Conservation (phyloP, 1,140 invertebrate species). For the Linepithema humile region DNA sequence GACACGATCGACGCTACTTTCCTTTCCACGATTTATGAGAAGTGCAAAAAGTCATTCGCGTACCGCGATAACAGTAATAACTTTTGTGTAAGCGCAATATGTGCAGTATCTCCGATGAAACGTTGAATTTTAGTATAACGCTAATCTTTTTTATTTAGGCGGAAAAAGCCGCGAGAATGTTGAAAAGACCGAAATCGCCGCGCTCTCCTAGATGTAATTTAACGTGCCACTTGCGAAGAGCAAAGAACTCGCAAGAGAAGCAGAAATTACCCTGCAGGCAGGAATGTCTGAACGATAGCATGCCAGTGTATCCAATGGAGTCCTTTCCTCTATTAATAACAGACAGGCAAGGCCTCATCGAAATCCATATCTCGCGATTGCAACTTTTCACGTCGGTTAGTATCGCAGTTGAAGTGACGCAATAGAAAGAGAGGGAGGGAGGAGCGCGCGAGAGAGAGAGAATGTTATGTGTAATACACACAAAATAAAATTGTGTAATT, state of each 20-base stretch:
- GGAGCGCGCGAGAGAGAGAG: too few species aligned
- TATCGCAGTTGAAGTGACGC: conserved; percentile 16
- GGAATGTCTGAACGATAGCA: conserved; percentile 27
- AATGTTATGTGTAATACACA: background rate
- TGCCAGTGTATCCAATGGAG: background rate
- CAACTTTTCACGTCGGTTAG: conserved; percentile 74
- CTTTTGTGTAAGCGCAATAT: conserved; percentile 13
- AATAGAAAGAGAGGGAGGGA: background rate
- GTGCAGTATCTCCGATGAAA: background rate
- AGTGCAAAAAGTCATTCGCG: background rate
- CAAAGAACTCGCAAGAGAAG: background rate
- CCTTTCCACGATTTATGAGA: background rate
- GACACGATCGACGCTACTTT: background rate
- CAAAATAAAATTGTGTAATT: background rate
- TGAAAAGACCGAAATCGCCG: conserved; percentile 6
- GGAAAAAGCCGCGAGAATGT: background rate
- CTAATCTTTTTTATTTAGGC: conserved; percentile 20
- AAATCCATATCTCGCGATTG: conserved; percentile 74
- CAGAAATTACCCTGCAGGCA: conserved; percentile 26
- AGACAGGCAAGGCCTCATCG: conserved; percentile 74
- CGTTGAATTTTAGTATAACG: background rate
- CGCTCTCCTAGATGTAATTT: conserved; percentile 22
- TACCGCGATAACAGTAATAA: conserved; percentile 17
- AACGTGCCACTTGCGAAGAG: conserved; percentile 11
- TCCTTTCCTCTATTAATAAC: conserved; percentile 57